Conservation (phyloP, 2,888 invertebrate species). For the Erebia aethiops region DNA sequence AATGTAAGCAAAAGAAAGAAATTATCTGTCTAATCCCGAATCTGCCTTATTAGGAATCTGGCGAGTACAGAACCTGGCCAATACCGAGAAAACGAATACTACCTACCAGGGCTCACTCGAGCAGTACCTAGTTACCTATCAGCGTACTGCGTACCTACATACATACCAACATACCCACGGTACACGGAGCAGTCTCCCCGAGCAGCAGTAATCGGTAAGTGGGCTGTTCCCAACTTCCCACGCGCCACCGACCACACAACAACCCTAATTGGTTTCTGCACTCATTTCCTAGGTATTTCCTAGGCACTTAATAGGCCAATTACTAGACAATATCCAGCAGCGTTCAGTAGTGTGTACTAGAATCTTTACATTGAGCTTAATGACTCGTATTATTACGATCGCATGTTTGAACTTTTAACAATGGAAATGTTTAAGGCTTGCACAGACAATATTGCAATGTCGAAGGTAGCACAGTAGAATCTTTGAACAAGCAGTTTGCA, state of each 20-base stretch:
- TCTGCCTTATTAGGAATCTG: too few species aligned
- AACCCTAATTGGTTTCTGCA: conserved; percentile 52
- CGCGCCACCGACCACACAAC: conserved; percentile 50
- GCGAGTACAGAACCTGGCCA: too few species aligned
- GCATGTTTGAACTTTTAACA: background rate
- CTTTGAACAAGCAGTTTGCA: too few species aligned
- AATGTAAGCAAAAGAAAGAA: too few species aligned
- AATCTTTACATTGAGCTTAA: background rate
- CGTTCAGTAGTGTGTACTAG: conserved; percentile 6
- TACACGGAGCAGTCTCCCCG: conserved; percentile 26
- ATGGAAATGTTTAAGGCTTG: background rate
- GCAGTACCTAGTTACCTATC: background rate
- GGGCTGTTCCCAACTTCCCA: conserved; percentile 44
- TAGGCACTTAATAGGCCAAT: conserved; percentile 32
- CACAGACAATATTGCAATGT: too few species aligned
- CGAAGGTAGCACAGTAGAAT: too few species aligned
- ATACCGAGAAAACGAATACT: too few species aligned
- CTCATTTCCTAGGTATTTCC: conserved; percentile 26
- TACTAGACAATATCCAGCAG: conserved; percentile 21
- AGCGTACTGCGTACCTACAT: too few species aligned
- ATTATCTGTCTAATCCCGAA: too few species aligned
- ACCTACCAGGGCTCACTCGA: background rate
- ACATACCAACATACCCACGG: too few species aligned
- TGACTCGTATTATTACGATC: conserved; percentile 8
- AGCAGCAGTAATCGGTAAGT: conserved; percentile 60